These are phyloP conservation scores for Enteromius afrohamiltoni DNA, from an alignment of 2,797 vertebrate species.

Conservation along the genomic window DNA sequence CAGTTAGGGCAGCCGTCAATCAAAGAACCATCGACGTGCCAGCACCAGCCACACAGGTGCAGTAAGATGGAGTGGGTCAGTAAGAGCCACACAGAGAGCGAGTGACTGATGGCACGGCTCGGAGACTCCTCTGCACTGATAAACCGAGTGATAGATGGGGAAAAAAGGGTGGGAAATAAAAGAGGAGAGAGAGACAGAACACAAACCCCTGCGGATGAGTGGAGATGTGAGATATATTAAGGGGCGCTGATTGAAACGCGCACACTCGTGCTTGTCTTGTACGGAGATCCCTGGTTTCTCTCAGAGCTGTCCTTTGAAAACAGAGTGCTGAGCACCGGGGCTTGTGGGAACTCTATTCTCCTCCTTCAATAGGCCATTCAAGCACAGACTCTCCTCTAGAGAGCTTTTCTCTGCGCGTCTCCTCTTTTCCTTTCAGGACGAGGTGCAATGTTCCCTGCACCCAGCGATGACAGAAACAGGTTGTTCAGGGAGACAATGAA, in stretches of 20 bases:
- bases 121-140: conserved; percentile 14
- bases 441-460: conserved; percentile 18
- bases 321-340: conserved; percentile 18
- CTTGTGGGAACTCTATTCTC: conserved; percentile 36
- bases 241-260: conserved; percentile 35
- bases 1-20: conserved; percentile 44
- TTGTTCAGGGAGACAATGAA: conserved; percentile 31
- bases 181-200: conserved; percentile 54
- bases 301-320: conserved; percentile 45
- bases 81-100: conserved; percentile 30
- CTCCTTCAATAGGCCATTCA: conserved; percentile 35
- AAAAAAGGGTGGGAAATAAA: conserved; percentile 68
- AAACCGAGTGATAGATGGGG: conserved; percentile 49
- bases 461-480: conserved; percentile 31
- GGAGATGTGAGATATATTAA: conserved; percentile 42
- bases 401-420: conserved; percentile 34
- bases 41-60: conserved; percentile 41
- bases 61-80: conserved; percentile 32
- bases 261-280: conserved; percentile 32
- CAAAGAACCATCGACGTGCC: not conserved
- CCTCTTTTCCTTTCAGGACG: conserved; percentile 49
- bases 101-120: conserved; percentile 33
- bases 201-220: conserved; percentile 40
- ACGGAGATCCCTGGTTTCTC: conserved; percentile 16
- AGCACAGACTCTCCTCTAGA: conserved; percentile 37